A percentile compares a stretch with the other conserved stretches of the same genome.
phyloP scores from a whole-genome alignment of 2,888 invertebrate genomes.

The Callosobruchus maculatus region DNA sequence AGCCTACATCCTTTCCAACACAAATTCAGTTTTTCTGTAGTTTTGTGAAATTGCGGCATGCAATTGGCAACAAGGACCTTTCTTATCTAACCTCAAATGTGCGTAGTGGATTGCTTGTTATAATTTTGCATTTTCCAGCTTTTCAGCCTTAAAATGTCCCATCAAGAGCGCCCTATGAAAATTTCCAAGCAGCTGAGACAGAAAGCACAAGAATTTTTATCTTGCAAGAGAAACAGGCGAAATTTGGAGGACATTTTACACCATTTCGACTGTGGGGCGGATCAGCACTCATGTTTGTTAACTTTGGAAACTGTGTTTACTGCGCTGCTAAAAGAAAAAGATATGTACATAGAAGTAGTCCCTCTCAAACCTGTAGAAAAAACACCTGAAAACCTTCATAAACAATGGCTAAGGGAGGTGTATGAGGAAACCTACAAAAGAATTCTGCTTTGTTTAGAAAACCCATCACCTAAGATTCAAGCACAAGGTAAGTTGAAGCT shows the following conservation, averaged over 20 bases:
- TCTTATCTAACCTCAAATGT: slow-evolving; percentile 8
- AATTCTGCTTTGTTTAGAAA: slow-evolving; percentile 56
- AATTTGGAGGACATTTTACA: slow-evolving; percentile 65
- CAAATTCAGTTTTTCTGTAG: too few relatives aligned
- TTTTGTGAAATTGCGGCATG: neutral
- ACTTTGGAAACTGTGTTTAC: slow-evolving; percentile 70
- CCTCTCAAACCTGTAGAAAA: slow-evolving; percentile 57
- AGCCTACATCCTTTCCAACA: too few relatives aligned
- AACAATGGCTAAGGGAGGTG: slow-evolving; percentile 65
- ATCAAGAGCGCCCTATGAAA: slow-evolving; percentile 48
- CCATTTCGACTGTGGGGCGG: slow-evolving; percentile 57
- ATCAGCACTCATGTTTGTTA: slow-evolving; percentile 58
- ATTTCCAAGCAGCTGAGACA: slow-evolving; percentile 62
- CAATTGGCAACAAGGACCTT: neutral
- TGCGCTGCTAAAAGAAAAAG: slow-evolving; percentile 63
- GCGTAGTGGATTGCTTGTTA: neutral
- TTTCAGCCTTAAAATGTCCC: slow-evolving; percentile 31
- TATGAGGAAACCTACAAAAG: slow-evolving; percentile 65
- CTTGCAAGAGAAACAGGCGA: slow-evolving; percentile 53
- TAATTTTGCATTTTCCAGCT: slow-evolving; percentile 8
- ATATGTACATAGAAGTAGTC: slow-evolving; percentile 60
- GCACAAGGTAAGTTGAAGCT: slow-evolving; percentile 37
- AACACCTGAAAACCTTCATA: slow-evolving; percentile 62
- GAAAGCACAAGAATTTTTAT: slow-evolving; percentile 69
- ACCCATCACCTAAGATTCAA: slow-evolving; percentile 41